phyloP scores from a whole-genome alignment of 2,797 vertebrate genomes.

The Xenentodon cancila region DNA sequence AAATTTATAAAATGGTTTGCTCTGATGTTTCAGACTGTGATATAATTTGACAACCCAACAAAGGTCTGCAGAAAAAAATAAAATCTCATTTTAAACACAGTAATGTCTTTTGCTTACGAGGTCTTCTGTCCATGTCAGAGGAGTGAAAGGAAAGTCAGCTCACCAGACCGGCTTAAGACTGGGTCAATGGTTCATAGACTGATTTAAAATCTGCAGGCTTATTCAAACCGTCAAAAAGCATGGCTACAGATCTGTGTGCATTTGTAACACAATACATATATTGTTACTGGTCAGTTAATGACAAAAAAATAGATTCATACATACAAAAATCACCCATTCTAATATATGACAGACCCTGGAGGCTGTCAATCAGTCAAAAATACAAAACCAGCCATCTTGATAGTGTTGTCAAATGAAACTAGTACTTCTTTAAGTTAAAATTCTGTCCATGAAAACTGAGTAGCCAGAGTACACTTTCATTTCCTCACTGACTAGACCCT shows the following conservation, averaged over 20 bases:
- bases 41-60: too few species aligned
- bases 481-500: too few species aligned
- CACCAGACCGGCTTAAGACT: constrained; percentile 27
- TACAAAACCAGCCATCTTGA: too few species aligned
- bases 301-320: neutral
- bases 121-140: neutral
- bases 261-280: neutral
- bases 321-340: too few species aligned
- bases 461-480: too few species aligned
- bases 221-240: neutral
- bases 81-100: neutral
- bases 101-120: neutral
- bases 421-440: too few species aligned
- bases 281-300: neutral
- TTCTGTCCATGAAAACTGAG: too few species aligned
- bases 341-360: too few species aligned
- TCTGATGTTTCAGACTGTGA: neutral
- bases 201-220: neutral
- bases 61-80: too few species aligned
- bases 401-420: too few species aligned
- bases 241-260: neutral
- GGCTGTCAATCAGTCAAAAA: too few species aligned
- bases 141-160: constrained; percentile 15
- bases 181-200: constrained; percentile 26
- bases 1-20: neutral